Percentiles rank a stretch among this genome's conserved stretches.
phyloP scores from a whole-genome alignment of 2,797 vertebrate species.

The Euphonia xanthogaster region DNA sequence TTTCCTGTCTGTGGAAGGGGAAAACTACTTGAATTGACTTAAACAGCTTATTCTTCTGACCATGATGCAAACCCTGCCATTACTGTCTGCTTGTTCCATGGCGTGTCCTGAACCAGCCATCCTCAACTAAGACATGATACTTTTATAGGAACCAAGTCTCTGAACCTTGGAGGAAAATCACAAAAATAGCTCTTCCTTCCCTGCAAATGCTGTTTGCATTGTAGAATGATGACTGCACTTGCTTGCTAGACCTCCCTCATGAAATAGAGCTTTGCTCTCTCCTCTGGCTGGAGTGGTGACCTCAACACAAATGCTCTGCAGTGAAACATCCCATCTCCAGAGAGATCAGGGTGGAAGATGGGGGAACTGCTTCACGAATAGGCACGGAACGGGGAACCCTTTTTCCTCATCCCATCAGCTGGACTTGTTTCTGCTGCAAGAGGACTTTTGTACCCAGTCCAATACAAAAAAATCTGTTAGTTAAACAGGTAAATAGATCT shows the following conservation, averaged over 20 bases:
- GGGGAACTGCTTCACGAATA: not conserved
- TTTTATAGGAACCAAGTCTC: not conserved
- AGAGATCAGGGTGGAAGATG: not conserved
- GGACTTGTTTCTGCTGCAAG: not conserved
- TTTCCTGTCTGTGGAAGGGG: not conserved
- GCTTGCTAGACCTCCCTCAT: not conserved
- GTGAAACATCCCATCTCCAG: not conserved
- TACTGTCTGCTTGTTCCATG: not conserved
- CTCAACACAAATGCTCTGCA: not conserved
- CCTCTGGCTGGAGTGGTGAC: not conserved
- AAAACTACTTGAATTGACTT: not conserved
- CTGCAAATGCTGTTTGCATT: not conserved
- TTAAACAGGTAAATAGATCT: not conserved
- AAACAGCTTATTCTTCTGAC: not conserved
- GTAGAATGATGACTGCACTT: not conserved
- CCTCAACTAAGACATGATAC: not conserved
- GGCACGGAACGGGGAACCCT: not conserved
- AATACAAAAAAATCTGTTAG: not conserved
- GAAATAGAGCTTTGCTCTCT: not conserved
- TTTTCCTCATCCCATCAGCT: rapidly evolving
- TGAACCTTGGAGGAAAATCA: not conserved
- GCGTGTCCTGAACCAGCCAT: not conserved
- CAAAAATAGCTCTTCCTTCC: not conserved
- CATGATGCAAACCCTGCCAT: not conserved
- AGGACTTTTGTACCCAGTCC: not conserved